Percentiles rank a stretch among this genome's conserved stretches.
These are phyloP conservation scores for Plotosus lineatus DNA, from an alignment of 2,113 vertebrate genomes.

Conservation along the genomic window DNA sequence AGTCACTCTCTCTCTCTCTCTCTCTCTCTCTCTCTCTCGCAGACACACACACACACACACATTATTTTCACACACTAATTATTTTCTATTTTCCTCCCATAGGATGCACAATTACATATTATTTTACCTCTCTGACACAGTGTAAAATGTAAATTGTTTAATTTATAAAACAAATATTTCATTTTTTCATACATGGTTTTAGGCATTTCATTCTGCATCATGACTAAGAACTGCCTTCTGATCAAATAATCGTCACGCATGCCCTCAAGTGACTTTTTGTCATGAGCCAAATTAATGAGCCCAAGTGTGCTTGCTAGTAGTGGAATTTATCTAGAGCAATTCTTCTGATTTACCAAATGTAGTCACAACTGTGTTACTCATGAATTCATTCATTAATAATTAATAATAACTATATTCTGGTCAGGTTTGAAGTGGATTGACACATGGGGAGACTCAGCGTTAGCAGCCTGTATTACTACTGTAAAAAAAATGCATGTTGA, in stretches of 20 bases:
- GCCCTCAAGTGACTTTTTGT: neutral
- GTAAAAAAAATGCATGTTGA: neutral
- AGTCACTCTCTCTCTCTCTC: neutral
- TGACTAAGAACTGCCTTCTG: neutral
- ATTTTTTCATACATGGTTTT: neutral
- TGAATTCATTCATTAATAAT: neutral
- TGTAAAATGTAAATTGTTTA: neutral
- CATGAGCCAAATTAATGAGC: neutral
- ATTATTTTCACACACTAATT: no score
- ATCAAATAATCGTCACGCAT: neutral
- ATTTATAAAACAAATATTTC: neutral
- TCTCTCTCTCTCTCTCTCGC: neutral
- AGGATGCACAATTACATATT: neutral
- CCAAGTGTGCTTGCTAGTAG: neutral
- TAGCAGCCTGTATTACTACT: no score
- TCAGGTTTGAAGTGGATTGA: no score
- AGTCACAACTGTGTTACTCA: no score
- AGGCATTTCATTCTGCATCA: neutral
- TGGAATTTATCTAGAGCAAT: neutral
- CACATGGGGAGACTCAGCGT: no score
- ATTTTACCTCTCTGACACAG: neutral
- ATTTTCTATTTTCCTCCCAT: neutral
- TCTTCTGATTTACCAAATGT: no score
- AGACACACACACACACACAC: no score
- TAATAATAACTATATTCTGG: no score